Evolutionary conservation across 64 coral and sea anemone species (phyloP).

Genomic region (Montipora foliosa): DNA sequence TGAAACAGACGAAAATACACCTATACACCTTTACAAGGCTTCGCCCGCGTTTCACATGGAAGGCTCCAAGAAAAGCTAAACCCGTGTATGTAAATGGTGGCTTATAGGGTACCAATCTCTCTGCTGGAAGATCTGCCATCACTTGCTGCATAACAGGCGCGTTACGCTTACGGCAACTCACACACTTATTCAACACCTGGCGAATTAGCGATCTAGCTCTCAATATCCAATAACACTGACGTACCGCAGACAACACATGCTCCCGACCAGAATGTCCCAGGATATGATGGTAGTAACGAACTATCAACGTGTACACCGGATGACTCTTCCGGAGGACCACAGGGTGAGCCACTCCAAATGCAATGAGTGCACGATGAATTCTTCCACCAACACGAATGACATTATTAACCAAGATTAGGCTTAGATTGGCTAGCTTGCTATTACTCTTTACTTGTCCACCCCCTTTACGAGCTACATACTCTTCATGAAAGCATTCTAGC

Average conservation of each 20-base stretch:
- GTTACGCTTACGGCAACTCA: conserved; percentile 43
- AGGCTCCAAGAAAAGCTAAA: conserved; percentile 48
- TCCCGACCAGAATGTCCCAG: conserved; percentile 46
- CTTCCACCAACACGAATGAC: conserved; percentile 54
- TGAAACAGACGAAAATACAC: conserved; percentile 52
- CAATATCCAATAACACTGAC: conserved; percentile 49
- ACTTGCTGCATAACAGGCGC: conserved; percentile 11
- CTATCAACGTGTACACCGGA: conserved; percentile 20
- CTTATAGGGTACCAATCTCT: conserved; percentile 45
- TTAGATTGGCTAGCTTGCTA: conserved; percentile 26
- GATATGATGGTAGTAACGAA: conserved; percentile 37
- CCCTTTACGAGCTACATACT: neutral
- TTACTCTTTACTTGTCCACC: conserved; percentile 33
- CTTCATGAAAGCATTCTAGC: conserved; percentile 21
- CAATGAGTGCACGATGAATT: conserved; percentile 23
- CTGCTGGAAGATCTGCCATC: conserved; percentile 56
- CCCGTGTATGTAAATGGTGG: conserved; percentile 53
- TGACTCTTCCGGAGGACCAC: conserved; percentile 44
- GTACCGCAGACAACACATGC: conserved; percentile 23
- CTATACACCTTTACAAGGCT: conserved; percentile 34
- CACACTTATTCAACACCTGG: neutral
- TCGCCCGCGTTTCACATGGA: conserved; percentile 37
- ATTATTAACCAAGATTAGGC: neutral
- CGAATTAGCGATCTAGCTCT: conserved; percentile 16
- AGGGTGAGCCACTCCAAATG: neutral